Percentiles rank a stretch among this genome's conserved stretches.
Evolutionary conservation across 1,140 invertebrate species (phyloP).

Genomic region (Galleria mellonella): DNA sequence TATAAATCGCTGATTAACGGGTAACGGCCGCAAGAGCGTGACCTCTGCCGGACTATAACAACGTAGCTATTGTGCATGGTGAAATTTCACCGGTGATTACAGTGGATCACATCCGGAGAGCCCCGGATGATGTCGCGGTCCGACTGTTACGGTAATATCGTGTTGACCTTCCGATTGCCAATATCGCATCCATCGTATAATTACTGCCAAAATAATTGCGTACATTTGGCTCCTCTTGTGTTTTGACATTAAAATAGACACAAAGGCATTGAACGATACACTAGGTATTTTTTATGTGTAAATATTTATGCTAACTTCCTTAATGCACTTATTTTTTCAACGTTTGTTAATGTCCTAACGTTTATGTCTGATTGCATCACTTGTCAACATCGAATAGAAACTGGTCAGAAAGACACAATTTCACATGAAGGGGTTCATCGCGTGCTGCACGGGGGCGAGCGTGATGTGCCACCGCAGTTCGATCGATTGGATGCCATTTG

Average conservation of each 20-base stretch:
- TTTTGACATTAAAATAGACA: neutral
- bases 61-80: slow-evolving; percentile 43
- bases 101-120: slow-evolving; percentile 50
- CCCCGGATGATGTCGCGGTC: slow-evolving; percentile 59
- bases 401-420: too few relatives aligned
- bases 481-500: slow-evolving; percentile 63
- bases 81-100: slow-evolving; percentile 67
- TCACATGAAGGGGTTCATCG: slow-evolving; percentile 1
- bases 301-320: too few relatives aligned
- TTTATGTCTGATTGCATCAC: too few relatives aligned
- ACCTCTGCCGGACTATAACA: slow-evolving; percentile 32
- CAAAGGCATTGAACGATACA: too few relatives aligned
- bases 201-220: slow-evolving; percentile 6
- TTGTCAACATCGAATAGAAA: too few relatives aligned
- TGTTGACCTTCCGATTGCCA: slow-evolving; percentile 40
- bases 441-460: slow-evolving; percentile 33
- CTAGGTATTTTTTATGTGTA: too few relatives aligned
- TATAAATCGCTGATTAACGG: slow-evolving; percentile 45
- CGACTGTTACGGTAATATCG: slow-evolving; percentile 37
- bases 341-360: too few relatives aligned
- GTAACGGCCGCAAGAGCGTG: slow-evolving; percentile 50
- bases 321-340: too few relatives aligned
- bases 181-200: slow-evolving; percentile 8
- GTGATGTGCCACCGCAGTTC: slow-evolving; percentile 44
- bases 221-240: neutral